These are phyloP conservation scores for Tadarida brasiliensis DNA, from an alignment of 2,797 vertebrate genomes.

Conservation along the genomic window DNA sequence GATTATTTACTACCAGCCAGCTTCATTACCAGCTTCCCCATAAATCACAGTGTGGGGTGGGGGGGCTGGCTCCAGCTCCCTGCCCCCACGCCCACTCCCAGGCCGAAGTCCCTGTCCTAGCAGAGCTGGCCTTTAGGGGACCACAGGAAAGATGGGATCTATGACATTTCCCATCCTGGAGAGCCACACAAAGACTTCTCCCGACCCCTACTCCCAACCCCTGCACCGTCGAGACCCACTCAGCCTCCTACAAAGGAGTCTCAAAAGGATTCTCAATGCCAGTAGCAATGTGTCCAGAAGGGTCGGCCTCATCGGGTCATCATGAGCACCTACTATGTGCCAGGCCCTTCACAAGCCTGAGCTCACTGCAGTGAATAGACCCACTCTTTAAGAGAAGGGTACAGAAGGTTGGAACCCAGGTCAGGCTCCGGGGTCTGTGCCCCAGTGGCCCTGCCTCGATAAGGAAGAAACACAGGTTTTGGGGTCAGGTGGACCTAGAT, in stretches of 20 bases:
- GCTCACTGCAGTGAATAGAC: not conserved
- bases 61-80: constrained; percentile 44
- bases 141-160: accelerated
- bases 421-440: not conserved
- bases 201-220: accelerated
- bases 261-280: not conserved
- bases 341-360: not conserved
- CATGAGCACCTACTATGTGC: accelerated
- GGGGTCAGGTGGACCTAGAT: not conserved
- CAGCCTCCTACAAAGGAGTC: not conserved
- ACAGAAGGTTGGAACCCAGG: not conserved
- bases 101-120: not conserved
- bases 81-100: not conserved
- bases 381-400: not conserved
- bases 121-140: not conserved
- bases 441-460: not conserved
- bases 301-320: accelerated
- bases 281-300: accelerated
- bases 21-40: constrained; percentile 86
- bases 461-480: not conserved
- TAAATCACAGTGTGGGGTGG: constrained; percentile 84
- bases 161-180: not conserved
- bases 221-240: accelerated
- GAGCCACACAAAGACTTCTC: not conserved
- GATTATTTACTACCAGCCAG: constrained; percentile 86